These are phyloP conservation scores for Melieria omissa DNA, from an alignment of 2,888 invertebrate species.

Conservation along the genomic window DNA sequence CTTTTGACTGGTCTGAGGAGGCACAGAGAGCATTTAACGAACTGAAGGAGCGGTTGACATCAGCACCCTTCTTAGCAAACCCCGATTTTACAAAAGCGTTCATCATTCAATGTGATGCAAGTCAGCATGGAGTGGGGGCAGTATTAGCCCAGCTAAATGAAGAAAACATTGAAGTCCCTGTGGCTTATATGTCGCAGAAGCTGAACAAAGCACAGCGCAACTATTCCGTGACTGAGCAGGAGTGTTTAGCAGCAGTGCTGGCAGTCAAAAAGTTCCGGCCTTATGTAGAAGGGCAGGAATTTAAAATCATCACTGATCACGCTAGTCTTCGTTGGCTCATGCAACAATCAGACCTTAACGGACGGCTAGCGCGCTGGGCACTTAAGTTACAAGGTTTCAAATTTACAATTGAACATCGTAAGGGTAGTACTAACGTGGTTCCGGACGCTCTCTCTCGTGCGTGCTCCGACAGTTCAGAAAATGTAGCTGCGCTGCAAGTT, in stretches of 20 bases:
- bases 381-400: conserved; percentile 28
- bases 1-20: conserved; percentile 27
- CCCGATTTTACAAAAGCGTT: conserved; percentile 40
- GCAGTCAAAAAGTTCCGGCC: conserved; percentile 37
- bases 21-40: conserved; percentile 26
- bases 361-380: conserved; percentile 48
- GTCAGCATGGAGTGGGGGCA: conserved; percentile 31
- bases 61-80: conserved; percentile 35
- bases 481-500: no score
- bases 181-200: conserved; percentile 37
- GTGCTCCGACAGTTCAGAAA: no score
- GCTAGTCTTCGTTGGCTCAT: conserved; percentile 50
- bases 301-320: conserved; percentile 49
- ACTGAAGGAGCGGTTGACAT: conserved; percentile 30
- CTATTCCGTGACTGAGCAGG: conserved; percentile 39
- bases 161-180: conserved; percentile 28
- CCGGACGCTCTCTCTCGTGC: no score
- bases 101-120: conserved; percentile 42
- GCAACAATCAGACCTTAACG: conserved; percentile 49
- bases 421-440: no score
- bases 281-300: conserved; percentile 33
- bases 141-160: conserved; percentile 36
- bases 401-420: conserved; percentile 28
- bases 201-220: conserved; percentile 38
- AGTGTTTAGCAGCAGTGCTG: conserved; percentile 42